Evolutionary conservation across 2,888 invertebrate genomes (phyloP).

Genomic region (Sipha maydis): DNA sequence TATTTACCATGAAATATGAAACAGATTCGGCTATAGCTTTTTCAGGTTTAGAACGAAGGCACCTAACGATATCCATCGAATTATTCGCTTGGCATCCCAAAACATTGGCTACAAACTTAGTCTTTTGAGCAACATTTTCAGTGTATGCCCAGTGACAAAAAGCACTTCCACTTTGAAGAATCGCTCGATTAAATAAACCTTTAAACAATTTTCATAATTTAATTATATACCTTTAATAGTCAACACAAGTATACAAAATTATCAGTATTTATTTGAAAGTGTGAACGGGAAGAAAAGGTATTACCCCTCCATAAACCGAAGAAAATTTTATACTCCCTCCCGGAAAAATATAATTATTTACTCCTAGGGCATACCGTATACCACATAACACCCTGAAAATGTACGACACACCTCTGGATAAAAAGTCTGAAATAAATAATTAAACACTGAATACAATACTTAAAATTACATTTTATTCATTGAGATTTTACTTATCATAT

Average conservation of each 20-base stretch:
- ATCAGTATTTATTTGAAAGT: background rate
- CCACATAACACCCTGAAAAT: too few species aligned
- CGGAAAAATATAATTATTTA: too few species aligned
- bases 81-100: conserved; percentile 74
- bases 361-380: too few species aligned
- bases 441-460: too few species aligned
- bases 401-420: too few species aligned
- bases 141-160: background rate
- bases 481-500: too few species aligned
- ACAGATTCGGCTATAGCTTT: conserved; percentile 26
- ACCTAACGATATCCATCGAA: conserved; percentile 73
- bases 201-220: conserved; percentile 54
- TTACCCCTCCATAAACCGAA: too few species aligned
- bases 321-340: too few species aligned
- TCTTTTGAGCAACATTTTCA: conserved; percentile 69
- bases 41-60: conserved; percentile 75
- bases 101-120: conserved; percentile 72
- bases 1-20: conserved; percentile 26
- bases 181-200: conserved; percentile 39
- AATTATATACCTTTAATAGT: background rate
- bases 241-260: background rate
- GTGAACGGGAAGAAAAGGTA: too few species aligned
- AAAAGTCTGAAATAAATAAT: too few species aligned
- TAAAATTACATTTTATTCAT: too few species aligned
- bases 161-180: conserved; percentile 47